phyloP scores from a whole-genome alignment of 1,140 invertebrate genomes.

The Trichonephila clavipes region DNA sequence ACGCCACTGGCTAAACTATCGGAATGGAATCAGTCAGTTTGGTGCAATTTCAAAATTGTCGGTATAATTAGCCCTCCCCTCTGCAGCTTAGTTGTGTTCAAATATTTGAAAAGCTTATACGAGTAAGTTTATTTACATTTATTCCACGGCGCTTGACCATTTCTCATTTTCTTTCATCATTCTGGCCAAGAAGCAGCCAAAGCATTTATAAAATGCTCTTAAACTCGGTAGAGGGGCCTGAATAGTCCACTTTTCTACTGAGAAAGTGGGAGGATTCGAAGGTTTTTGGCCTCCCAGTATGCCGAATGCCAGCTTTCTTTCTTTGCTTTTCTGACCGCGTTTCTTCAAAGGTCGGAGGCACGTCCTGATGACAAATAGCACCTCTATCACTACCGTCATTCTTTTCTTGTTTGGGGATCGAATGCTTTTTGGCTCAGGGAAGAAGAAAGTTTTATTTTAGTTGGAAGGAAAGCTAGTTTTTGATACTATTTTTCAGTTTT shows the following conservation, averaged over 20 bases:
- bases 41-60: too few relatives aligned
- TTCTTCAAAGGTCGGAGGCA: background rate
- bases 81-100: too few relatives aligned
- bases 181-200: background rate
- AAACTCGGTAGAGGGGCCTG: background rate
- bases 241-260: background rate
- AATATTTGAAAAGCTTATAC: too few relatives aligned
- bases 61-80: too few relatives aligned
- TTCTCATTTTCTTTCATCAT: conserved; percentile 17
- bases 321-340: conserved; percentile 2
- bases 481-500: conserved; percentile 4
- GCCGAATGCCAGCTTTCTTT: background rate
- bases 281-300: background rate
- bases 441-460: background rate
- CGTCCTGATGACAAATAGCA: conserved; percentile 44
- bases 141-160: background rate
- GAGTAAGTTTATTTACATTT: background rate
- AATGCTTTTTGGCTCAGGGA: background rate
- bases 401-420: conserved; percentile 30
- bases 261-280: background rate
- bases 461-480: background rate
- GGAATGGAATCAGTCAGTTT: too few relatives aligned
- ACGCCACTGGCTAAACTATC: too few relatives aligned
- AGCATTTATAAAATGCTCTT: conserved; percentile 24
- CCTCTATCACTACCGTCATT: conserved; percentile 27